Evolutionary conservation across 2,797 vertebrate species (phyloP), one percentile per base, ranked within the genome.

Genomic region (Sciurus carolinensis): DNA sequence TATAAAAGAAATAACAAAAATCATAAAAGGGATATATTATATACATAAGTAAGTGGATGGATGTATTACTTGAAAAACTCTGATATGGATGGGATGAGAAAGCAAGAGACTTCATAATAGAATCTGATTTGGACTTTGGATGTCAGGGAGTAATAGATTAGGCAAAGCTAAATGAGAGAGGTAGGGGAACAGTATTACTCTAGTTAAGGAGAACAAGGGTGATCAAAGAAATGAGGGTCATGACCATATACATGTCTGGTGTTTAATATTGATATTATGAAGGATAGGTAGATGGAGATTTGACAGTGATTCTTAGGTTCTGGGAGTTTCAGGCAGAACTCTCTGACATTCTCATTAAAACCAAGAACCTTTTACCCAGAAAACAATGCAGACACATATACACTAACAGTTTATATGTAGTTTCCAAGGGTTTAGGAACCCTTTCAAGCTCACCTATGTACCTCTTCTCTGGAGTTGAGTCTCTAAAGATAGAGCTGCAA

Each of bases 1-100:
- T 88, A 30, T 13, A 33, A 81, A 92, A 90, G 64, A 92, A 91
- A 77, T 24, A 36, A 13, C 7, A 92, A 54, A 73, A 91, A 89
- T 79, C 72, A 39, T 90, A 75, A 93, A 83, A 62, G n/a, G 72
- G 36, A 57, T 47, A 33, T 47, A 47, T n/a, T 77, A 77, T n/a
- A 42, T 79, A 69, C 3, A 12, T 59, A 39, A n/a, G 4, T 62
- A 52, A 77, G 42, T 95, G 67, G 15, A 36, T 50, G 30, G 39
- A n/a, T 67, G 26, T 24, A 22, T 90, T 81, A 81, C 57, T 88
- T 4, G 1, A 30, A 39, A n/a, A 73, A 36, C 24, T 95, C 52
- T 82, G 4, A 66, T 90, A 3, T 39, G 54, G 8, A 30, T 20
- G 92, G 59, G 39, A 92, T 59, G 72, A 86, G 50, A 69, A 50